These are phyloP conservation scores for Pocillopora meandrina DNA, from an alignment of 92 coral and sea anemone species.

Conservation along the genomic window DNA sequence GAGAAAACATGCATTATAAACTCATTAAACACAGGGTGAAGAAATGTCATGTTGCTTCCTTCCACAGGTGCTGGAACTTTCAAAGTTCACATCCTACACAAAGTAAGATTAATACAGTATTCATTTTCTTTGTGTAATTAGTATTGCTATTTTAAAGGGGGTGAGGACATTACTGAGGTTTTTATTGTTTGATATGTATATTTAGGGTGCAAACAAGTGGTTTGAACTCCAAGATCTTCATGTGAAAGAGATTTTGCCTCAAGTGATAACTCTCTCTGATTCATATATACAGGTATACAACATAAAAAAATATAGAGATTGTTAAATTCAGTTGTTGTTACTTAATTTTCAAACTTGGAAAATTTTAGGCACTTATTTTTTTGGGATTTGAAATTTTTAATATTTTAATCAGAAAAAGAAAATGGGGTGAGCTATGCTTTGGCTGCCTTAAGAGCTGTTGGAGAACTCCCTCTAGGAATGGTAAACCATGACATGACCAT, in stretches of 20 bases:
- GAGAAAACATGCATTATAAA: too few relatives aligned
- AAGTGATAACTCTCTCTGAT: constrained; percentile 94
- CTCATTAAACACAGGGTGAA: not conserved
- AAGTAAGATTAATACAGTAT: constrained; percentile 53
- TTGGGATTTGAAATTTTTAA: too few relatives aligned
- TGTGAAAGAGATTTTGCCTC: constrained; percentile 95
- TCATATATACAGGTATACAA: constrained; percentile 89
- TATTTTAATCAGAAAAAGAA: too few relatives aligned
- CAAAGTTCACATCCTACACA: constrained; percentile 89
- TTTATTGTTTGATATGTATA: not conserved
- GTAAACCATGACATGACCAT: too few relatives aligned
- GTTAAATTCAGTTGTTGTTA: too few relatives aligned
- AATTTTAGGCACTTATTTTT: too few relatives aligned
- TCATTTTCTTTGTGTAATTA: not conserved
- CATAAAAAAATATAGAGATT: not conserved
- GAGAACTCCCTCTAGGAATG: too few relatives aligned
- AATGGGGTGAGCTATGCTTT: too few relatives aligned
- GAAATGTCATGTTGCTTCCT: not conserved
- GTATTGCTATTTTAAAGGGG: not conserved
- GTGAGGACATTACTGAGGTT: not conserved
- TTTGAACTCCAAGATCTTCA: constrained; percentile 97
- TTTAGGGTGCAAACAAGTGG: constrained; percentile 98
- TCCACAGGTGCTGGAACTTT: constrained; percentile 82
- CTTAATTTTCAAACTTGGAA: too few relatives aligned
- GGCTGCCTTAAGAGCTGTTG: too few relatives aligned